Base-by-base conservation (phyloP, 2,113 vertebrate genomes). In the Hemiprocne comata region DNA sequence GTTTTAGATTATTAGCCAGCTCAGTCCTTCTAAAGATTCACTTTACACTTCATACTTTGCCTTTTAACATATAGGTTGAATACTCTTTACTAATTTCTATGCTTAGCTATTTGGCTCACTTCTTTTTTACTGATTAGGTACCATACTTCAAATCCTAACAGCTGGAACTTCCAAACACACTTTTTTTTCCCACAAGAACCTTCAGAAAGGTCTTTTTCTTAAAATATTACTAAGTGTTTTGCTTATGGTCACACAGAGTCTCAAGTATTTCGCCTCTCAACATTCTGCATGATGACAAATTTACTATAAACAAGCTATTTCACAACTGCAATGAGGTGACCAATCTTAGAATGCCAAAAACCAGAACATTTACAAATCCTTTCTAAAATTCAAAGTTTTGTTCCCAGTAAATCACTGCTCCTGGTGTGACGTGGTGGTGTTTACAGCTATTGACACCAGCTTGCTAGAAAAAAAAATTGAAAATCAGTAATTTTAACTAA, bases 401-500 rank as follows among this genome's bases (percentile, higher is more conserved):
- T 15, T 72, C 28, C 38, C 2, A 2, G 13, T 48, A 50, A 88
- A 64, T 48, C 36, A n/a, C 38, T 69, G 48, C 8, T 92, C 15
- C 57, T 40, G 17, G 20, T 42, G 42, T 1, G 0, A 62, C 8
- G 50, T 40, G 5, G 23, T 24, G 10, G 5, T 57, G 26, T 42
- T 90, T 54, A 58, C 53, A 82, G 36, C 36, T 62, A 7, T 34
- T 23, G 57, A 90, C 57, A 92, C 26, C 67, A 92, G 40, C 48
- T 71, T 24, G 9, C 50, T 81, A 55, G 75, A 84, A 42, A 14
- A 83, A 72, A 48, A 78, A 28, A 36, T 5, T 79, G 36, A 85
- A 97, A 95, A 51, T 81, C 90, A 89, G 69, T 17, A 96, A 74
- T 74, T 65, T 71, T 34, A 90, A 83, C 94, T 94, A 78, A 94